Base-by-base conservation (phyloP, 2,888 invertebrate genomes). In the Drosophila kuntzei region DNA sequence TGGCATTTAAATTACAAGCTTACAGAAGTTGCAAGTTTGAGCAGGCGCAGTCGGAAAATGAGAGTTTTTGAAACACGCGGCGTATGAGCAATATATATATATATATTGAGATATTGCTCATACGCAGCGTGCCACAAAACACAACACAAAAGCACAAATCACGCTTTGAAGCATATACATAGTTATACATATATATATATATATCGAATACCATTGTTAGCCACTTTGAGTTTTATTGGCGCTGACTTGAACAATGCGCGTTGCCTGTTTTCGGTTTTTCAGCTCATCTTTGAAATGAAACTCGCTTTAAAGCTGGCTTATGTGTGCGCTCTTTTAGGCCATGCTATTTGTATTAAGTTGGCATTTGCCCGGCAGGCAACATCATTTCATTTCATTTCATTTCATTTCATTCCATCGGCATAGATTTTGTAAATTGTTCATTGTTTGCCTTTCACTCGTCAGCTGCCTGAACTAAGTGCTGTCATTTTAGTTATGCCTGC, bases 41-140 rank as follows among this genome's bases (percentile, higher is more conserved):
- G 80, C 87, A 82, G 87, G 84, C 89, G 87, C 81, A 76, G 47
- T 65, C 11, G 32, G 16, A 20, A 22, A 34, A 64, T 29, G 14
- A 53, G 18, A 29, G 46, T 63, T 65, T 75, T 86, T 86, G 80
- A 80, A 55, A 18, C 39, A 82, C 59, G 68, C 85, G 74, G 78
- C 89, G 87, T 72, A 83, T 87, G 79, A 78, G 70, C 71, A 89
- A 87, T 77, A 16, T 54, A 27, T 71, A 89, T n/a, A n/a, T n/a
- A 87, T 73, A 18, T 57, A 22, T 46, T 32, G 32, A 22, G 6
- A 65, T 74, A 83, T 69, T 81, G 85, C 68, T 78, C 79, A 76
- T 76, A 76, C 70, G 82, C 87, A 71, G 67, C 63, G 61, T 79
- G 66, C 39, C 77, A 62, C 76, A 53, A 18, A 53, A 27, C 27